Conservation (phyloP, 2,113 vertebrate genomes). For the Pteruthius melanotis region DNA sequence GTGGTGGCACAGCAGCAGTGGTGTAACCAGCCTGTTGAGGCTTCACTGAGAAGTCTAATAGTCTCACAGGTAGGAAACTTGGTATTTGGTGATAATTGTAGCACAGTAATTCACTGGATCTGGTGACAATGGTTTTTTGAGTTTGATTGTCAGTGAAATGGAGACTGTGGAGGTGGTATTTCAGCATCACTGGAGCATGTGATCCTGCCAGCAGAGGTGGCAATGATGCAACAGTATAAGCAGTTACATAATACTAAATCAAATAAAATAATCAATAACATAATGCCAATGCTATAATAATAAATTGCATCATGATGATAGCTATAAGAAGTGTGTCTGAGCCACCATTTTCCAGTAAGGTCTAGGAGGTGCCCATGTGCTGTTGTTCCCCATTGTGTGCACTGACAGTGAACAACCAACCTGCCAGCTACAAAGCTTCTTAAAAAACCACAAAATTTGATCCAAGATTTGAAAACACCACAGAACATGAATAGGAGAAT, state of each 20-base stretch:
- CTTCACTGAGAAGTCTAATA: neutral
- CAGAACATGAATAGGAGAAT: neutral
- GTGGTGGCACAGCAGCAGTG: neutral
- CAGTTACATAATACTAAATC: neutral
- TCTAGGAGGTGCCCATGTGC: accelerated
- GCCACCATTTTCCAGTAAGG: neutral
- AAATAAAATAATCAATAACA: neutral
- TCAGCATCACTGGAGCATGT: neutral
- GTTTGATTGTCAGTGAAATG: neutral
- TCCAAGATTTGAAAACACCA: neutral
- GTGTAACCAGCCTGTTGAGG: neutral
- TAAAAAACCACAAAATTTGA: neutral
- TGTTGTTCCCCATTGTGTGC: neutral
- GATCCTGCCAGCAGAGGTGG: neutral
- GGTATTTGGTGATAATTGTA: neutral
- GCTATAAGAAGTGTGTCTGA: neutral
- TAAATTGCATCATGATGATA: neutral
- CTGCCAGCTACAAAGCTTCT: neutral
- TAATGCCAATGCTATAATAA: neutral
- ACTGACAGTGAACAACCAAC: neutral
- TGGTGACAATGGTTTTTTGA: neutral
- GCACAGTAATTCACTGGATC: neutral
- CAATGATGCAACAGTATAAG: neutral
- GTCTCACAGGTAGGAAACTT: neutral
- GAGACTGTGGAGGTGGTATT: neutral